A percentile compares a stretch with the other conserved stretches of the same genome.
phyloP scores from a whole-genome alignment of 2,797 vertebrate genomes.

The Craterocephalus amniculus region DNA sequence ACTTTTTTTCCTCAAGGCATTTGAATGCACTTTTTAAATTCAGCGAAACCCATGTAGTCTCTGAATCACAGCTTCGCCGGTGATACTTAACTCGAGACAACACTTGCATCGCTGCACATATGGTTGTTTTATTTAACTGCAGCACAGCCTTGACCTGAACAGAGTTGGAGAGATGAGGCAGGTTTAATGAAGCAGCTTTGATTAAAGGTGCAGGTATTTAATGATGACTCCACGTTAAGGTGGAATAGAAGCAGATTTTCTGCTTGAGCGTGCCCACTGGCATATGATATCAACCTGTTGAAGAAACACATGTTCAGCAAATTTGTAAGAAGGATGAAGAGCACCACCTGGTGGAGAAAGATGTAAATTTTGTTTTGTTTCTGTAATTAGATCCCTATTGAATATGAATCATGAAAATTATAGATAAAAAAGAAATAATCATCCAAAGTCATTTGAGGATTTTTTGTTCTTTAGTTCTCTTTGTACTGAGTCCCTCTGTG shows the following conservation, averaged over 20 bases:
- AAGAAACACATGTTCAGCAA: conserved; percentile 32
- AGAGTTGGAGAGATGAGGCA: neutral
- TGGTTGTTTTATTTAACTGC: neutral
- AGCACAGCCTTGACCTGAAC: neutral
- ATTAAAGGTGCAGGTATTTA: neutral
- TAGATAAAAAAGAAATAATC: neutral
- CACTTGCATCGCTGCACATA: neutral
- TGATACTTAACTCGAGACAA: neutral
- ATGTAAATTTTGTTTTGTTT: neutral
- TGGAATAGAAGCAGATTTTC: conserved; percentile 18
- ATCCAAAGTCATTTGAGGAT: neutral
- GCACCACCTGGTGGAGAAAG: conserved; percentile 74
- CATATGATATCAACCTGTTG: conserved; percentile 63
- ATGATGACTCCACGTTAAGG: neutral
- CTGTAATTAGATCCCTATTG: neutral
- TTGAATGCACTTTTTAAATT: conserved; percentile 3
- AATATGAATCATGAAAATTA: neutral
- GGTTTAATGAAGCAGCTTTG: neutral
- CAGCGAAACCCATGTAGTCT: neutral
- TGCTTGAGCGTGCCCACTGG: conserved; percentile 12
- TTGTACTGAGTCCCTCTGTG: neutral
- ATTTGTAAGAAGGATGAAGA: conserved; percentile 42
- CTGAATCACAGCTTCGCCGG: neutral
- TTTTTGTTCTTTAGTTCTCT: neutral
- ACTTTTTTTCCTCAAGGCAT: neutral